Base-by-base conservation (phyloP, 2,113 vertebrate species). In the Emydura subglobosa region DNA sequence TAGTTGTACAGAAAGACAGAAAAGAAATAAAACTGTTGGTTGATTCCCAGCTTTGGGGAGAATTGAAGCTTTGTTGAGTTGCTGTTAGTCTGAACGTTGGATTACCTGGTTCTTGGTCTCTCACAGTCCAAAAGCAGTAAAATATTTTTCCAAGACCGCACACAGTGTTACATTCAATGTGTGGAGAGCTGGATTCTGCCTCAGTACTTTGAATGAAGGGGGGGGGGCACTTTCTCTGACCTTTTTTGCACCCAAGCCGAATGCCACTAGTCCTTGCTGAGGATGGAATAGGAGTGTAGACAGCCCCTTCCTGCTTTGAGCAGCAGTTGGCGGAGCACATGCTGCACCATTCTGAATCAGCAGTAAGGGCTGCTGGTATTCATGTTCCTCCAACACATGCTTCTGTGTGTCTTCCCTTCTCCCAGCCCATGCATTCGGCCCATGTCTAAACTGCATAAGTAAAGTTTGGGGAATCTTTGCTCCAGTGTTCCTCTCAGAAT, bases 91-190 rank as follows among this genome's bases (percentile, higher is more conserved):
- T 2, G 2, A 0, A 2, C 3, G 51, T 79, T 44, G 65, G 42
- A 10, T 50, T 53, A 44, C 51, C 91, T 90, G 89, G 85, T 53
- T 83, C 86, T 85, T 2, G 2, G 65, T 61, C 39, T 59, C 85
- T 54, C 7, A 0, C 2, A 6, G 6, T 0, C 1, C 31, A 22
- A 29, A 84, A 24, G 24, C 65, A 8, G 85, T 47, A 44, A 50
- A 11, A 5, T 3, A 31, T 50, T 29, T 44, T 51, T 47, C 29
- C 50, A 42, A 80, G 42, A 47, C n/a, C 42, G 50, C 3, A 27
- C 1, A 3, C 55, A 39, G 7, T 0, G 3, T 53, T 25, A 83
- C 2, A n/a, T 79, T 55, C 3, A 0, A 5, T 0, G 6, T 76
- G 10, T 42, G 49, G 79, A 82, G 25, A 59, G n/a, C 6, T 1